phyloP scores from a whole-genome alignment of 1,140 invertebrate species.

The Cydia pomonella region DNA sequence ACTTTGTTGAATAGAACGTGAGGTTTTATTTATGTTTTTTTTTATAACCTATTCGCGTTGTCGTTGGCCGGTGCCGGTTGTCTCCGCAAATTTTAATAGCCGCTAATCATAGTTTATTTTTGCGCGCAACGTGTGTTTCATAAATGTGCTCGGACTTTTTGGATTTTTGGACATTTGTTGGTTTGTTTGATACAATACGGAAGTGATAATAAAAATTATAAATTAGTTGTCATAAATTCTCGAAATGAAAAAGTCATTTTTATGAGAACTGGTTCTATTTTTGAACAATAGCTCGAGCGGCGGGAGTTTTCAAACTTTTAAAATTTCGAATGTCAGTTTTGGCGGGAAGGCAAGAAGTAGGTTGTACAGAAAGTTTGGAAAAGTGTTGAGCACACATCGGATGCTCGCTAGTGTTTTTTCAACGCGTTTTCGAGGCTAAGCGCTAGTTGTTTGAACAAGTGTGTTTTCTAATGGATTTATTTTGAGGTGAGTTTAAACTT shows the following conservation, averaged over 20 bases:
- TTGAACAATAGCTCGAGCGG: constrained; percentile 37
- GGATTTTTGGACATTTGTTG: constrained; percentile 61
- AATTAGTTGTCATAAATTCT: constrained; percentile 37
- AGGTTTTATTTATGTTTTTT: constrained; percentile 53
- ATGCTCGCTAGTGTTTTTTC: constrained; percentile 77
- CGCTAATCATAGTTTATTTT: constrained; percentile 80
- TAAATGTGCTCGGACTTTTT: constrained; percentile 70
- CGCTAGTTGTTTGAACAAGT: constrained; percentile 81
- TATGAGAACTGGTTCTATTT: constrained; percentile 47
- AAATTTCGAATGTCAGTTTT: constrained; percentile 46
- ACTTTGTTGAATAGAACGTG: constrained; percentile 48
- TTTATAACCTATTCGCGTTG: constrained; percentile 55
- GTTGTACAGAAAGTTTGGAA: constrained; percentile 75
- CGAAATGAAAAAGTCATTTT: constrained; percentile 47
- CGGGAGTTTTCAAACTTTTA: constrained; percentile 42
- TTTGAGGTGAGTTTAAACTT: constrained; percentile 81
- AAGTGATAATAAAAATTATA: constrained; percentile 46
- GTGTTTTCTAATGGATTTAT: constrained; percentile 81
- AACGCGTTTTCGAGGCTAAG: constrained; percentile 80
- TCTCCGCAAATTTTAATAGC: constrained; percentile 77
- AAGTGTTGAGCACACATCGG: constrained; percentile 75
- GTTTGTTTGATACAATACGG: constrained; percentile 57
- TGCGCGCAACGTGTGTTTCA: constrained; percentile 77
- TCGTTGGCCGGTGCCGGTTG: constrained; percentile 59
- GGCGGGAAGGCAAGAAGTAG: constrained; percentile 66